Evolutionary conservation across 2,113 vertebrate genomes (phyloP), one percentile per base, ranked within the genome.

Genomic region (Rhynchomys soricoides): DNA sequence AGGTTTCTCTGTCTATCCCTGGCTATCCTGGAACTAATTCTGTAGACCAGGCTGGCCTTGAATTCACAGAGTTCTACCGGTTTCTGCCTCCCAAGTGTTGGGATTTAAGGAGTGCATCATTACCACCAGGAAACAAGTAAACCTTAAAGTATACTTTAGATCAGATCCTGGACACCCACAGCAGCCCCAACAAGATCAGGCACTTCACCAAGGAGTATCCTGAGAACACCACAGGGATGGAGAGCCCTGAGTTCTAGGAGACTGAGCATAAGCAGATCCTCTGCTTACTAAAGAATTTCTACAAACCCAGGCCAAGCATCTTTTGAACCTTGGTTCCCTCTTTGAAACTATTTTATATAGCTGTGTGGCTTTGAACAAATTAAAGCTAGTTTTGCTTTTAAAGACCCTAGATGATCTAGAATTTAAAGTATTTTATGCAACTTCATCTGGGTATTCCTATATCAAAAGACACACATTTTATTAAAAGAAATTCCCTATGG

Each of bases 401-500:
- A 94, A 79, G 52, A 52, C 37, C 40, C 16, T 50, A 91, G 26
- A 83, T 95, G 22, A 89, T 87, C 48, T 89, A 79, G 10, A 91
- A 95, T 7, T 93, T 89, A 83, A 96, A 86, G 59, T 89, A 93
- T 10, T 92, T 94, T 77, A 92, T 59, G 52, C 5, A 71, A 66
- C 73, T 91, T 66, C 78, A 92, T 86, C 62, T 57, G 90, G 34
- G 83, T 90, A 95, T 29, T 92, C 68, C 40, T 59, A 89, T 64
- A 94, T 91, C 62, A 93, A 7, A 95, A 68, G 40, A 95, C 9
- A 64, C 22, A 26, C 8, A 87, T 21, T 87, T 83, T 89, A 34
- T 77, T 40, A 90, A 13, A 92, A 16, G 55, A 52, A 89, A 92
- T 34, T 77, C 48, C 21, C 86, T 92, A 52, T 55, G 17, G 1